Evolutionary conservation across 64 coral and sea anemone genomes (phyloP).

Genomic region (Stichodactyla mertensii): DNA sequence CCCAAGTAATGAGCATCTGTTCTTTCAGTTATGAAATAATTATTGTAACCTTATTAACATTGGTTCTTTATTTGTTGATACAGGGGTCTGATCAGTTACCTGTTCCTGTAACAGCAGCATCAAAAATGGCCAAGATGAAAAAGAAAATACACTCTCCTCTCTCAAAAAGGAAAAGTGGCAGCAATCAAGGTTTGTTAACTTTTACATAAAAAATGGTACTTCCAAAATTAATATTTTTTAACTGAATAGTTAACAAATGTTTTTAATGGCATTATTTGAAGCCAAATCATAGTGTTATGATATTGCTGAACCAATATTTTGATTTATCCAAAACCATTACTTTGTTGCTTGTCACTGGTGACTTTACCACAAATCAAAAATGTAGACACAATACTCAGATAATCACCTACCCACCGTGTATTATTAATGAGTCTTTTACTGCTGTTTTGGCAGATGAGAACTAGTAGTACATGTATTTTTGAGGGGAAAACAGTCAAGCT

Average conservation of each 20-base stretch:
- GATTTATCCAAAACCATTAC: neutral
- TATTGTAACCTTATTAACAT: neutral
- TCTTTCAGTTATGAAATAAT: neutral
- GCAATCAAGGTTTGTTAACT: neutral
- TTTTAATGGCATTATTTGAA: neutral
- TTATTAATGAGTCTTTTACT: neutral
- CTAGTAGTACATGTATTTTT: neutral
- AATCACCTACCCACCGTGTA: neutral
- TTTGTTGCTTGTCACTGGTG: neutral
- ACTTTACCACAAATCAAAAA: neutral
- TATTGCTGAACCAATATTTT: neutral
- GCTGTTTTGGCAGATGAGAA: neutral
- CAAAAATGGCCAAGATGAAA: slow-evolving; percentile 89
- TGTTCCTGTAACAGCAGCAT: slow-evolving; percentile 59
- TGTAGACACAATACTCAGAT: neutral
- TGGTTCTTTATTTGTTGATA: neutral
- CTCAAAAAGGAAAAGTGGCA: slow-evolving; percentile 53
- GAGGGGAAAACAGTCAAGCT: neutral
- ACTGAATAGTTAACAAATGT: neutral
- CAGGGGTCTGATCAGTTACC: slow-evolving; percentile 56
- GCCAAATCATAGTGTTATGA: neutral
- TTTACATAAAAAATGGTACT: neutral
- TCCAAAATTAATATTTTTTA: neutral
- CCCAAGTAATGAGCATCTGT: neutral
- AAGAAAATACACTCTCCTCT: slow-evolving; percentile 90